A percentile compares a stretch with the other conserved stretches of the same genome.
These are phyloP conservation scores for Eulemur albifrons DNA, from an alignment of 2,797 vertebrate species.

Conservation along the genomic window DNA sequence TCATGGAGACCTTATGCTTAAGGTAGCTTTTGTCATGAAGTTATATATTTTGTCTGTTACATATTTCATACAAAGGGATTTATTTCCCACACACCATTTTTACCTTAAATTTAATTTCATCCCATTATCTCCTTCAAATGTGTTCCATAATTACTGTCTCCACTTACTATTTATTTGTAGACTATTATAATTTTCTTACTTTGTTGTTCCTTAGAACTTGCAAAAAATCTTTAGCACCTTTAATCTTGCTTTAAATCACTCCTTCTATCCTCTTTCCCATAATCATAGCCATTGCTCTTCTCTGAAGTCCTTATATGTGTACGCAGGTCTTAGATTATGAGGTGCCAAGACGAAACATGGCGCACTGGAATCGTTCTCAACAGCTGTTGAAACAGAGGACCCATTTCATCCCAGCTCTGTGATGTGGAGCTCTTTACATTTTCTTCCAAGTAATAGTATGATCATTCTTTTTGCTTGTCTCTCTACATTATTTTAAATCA, in stretches of 20 bases:
- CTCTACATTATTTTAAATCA: background rate
- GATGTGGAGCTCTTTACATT: background rate
- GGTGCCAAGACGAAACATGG: background rate
- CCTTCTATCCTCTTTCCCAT: background rate
- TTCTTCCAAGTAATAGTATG: background rate
- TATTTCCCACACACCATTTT: background rate
- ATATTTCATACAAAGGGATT: background rate
- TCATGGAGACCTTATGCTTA: background rate
- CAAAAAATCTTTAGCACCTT: background rate
- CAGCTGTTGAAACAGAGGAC: background rate
- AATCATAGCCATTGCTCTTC: background rate
- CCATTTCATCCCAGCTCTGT: background rate
- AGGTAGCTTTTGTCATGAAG: background rate
- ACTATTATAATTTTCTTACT: background rate
- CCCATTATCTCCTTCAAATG: background rate
- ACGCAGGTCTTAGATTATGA: background rate
- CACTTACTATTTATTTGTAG: background rate
- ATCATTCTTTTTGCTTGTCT: background rate
- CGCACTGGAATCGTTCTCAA: background rate
- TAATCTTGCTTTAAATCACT: background rate
- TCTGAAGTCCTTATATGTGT: background rate
- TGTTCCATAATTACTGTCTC: background rate
- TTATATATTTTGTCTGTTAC: background rate
- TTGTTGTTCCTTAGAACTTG: background rate
- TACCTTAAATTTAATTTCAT: background rate